Conservation (phyloP, 2,113 vertebrate genomes). For the Tor tambroides region DNA sequence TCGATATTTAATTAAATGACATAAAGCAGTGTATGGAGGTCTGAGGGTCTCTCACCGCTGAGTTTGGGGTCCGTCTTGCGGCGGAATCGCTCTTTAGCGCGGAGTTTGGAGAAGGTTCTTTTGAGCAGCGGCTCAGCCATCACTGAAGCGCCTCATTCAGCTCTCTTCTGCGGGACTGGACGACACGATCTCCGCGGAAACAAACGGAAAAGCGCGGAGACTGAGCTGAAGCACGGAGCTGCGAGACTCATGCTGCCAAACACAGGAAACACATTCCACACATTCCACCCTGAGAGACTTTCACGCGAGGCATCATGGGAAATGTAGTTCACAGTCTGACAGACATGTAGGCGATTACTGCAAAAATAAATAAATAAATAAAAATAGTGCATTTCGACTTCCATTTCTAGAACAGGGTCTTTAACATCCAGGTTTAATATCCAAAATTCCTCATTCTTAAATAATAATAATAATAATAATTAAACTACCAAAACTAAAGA, state of each 20-base stretch:
- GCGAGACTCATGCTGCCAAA: slow-evolving; percentile 54
- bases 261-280: slow-evolving; percentile 79
- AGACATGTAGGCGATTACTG: too few species aligned
- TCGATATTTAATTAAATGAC: too few species aligned
- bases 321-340: slow-evolving; percentile 51
- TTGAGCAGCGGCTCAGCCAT: slow-evolving; percentile 81
- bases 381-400: too few species aligned
- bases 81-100: slow-evolving; percentile 74
- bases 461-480: too few species aligned
- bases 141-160: slow-evolving; percentile 50
- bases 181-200: neutral
- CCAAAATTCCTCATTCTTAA: too few species aligned
- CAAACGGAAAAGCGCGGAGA: neutral
- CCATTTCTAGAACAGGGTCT: too few species aligned
- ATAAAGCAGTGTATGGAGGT: too few species aligned
- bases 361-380: too few species aligned
- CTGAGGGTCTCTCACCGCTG: slow-evolving; percentile 63
- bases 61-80: slow-evolving; percentile 75
- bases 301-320: slow-evolving; percentile 38
- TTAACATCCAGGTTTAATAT: too few species aligned
- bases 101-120: slow-evolving; percentile 78
- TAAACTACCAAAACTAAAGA: too few species aligned
- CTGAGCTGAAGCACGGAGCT: neutral
- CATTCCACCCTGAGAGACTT: slow-evolving; percentile 68
- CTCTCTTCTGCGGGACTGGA: too few species aligned